Percentiles rank a stretch among this genome's conserved stretches.
Evolutionary conservation across 1,140 invertebrate genomes (phyloP).

Genomic region (Apis dorsata): DNA sequence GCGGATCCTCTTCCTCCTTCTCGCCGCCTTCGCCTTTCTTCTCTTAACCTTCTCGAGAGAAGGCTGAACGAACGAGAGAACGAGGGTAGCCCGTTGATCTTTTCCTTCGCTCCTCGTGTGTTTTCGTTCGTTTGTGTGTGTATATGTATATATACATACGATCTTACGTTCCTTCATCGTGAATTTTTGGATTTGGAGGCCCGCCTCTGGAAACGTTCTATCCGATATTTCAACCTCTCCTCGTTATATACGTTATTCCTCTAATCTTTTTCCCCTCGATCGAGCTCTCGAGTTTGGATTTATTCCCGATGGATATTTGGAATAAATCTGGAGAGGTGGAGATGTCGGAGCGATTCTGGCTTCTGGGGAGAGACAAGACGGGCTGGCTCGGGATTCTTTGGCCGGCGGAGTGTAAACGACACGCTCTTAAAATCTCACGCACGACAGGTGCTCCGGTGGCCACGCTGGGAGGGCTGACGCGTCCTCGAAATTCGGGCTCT

Average conservation of each 20-base stretch:
- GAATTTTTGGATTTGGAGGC: constrained; percentile 6
- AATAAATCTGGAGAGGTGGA: too few relatives aligned
- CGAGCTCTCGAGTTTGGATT: not conserved
- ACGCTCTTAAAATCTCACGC: constrained; percentile 33
- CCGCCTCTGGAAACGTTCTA: constrained; percentile 5
- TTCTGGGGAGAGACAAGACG: not conserved
- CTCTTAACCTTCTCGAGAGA: not conserved
- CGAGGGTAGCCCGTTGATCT: constrained; percentile 43
- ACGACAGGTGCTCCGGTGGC: constrained; percentile 38
- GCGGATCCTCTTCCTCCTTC: constrained; percentile 57
- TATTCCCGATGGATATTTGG: not conserved
- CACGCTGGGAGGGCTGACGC: constrained; percentile 41
- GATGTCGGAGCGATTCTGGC: not conserved
- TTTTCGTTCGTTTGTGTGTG: constrained; percentile 31
- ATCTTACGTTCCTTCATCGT: constrained; percentile 30
- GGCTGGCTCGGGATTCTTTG: not conserved
- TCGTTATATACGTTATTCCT: too few relatives aligned
- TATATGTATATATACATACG: constrained; percentile 20
- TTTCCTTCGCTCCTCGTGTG: not conserved
- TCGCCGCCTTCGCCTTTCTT: constrained; percentile 45
- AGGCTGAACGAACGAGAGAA: constrained; percentile 30
- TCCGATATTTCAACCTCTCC: not conserved
- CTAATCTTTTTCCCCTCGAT: too few relatives aligned
- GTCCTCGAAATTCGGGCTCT: constrained; percentile 52
- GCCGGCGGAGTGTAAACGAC: constrained; percentile 21